Conservation (phyloP, 2,888 invertebrate genomes). For the Halictus ligatus region DNA sequence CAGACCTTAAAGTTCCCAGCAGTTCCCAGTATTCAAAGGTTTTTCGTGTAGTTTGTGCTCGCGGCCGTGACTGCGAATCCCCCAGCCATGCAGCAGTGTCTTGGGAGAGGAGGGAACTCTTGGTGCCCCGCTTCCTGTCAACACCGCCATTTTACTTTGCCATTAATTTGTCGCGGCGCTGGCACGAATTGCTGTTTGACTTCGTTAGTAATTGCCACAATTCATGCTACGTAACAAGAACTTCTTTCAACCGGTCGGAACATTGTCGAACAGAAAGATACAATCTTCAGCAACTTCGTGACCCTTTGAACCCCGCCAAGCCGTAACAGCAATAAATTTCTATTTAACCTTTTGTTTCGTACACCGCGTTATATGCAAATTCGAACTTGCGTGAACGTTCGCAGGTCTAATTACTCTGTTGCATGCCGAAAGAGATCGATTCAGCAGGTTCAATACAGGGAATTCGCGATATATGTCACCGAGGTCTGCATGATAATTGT, state of each 20-base stretch:
- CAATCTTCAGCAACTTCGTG: neutral
- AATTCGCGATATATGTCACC: no score
- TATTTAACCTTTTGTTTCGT: neutral
- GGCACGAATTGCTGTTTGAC: conserved; percentile 3
- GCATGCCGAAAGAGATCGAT: neutral
- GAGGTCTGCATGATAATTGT: no score
- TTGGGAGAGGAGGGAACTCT: neutral
- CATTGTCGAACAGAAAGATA: neutral
- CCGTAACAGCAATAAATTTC: neutral
- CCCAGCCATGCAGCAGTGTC: neutral
- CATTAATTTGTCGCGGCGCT: conserved; percentile 16
- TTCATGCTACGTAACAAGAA: conserved; percentile 2
- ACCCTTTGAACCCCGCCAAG: neutral
- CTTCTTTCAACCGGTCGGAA: neutral
- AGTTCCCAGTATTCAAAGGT: conserved; percentile 1
- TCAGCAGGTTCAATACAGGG: neutral
- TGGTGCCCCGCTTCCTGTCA: neutral
- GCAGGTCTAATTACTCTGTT: neutral
- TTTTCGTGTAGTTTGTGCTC: conserved; percentile 15
- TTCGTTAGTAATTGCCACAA: neutral
- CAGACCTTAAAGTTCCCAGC: neutral
- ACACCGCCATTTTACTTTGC: conserved; percentile 5
- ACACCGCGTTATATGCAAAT: neutral
- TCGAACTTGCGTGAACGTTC: neutral
- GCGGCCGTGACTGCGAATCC: neutral